Conservation (phyloP, 2,888 invertebrate species). For the Eustalomyia histrio region DNA sequence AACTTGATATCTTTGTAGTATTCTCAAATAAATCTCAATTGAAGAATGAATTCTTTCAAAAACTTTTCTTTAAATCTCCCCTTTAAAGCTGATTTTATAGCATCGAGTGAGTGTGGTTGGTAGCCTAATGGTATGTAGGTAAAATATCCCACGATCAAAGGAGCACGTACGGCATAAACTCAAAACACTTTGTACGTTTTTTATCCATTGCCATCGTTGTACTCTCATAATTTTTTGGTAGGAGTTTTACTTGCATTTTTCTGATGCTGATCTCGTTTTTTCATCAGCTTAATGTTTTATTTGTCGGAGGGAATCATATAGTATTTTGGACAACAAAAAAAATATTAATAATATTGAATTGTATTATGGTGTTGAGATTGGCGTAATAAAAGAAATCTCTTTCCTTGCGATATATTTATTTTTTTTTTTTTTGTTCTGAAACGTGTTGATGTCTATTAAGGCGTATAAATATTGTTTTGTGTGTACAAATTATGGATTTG, state of each 20-base stretch:
- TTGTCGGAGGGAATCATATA: slow-evolving; percentile 33
- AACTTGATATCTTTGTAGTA: too few species aligned
- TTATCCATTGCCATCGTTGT: slow-evolving; percentile 26
- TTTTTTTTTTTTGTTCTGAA: slow-evolving; percentile 53
- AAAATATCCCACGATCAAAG: slow-evolving; percentile 68
- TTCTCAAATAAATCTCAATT: too few species aligned
- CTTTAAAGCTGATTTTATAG: not conserved
- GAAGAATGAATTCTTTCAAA: not conserved
- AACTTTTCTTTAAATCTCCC: not conserved
- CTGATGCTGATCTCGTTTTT: slow-evolving; percentile 49
- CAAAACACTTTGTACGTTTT: slow-evolving; percentile 57
- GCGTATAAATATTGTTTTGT: slow-evolving; percentile 72
- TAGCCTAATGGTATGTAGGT: slow-evolving; percentile 57
- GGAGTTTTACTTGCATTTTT: slow-evolving; percentile 24
- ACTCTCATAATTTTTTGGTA: slow-evolving; percentile 26
- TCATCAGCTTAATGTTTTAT: slow-evolving; percentile 42
- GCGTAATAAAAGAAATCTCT: slow-evolving; percentile 17
- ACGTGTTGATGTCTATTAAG: slow-evolving; percentile 75
- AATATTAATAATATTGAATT: slow-evolving; percentile 54
- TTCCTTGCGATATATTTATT: slow-evolving; percentile 32
- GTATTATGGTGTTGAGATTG: slow-evolving; percentile 59
- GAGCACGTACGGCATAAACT: slow-evolving; percentile 67
- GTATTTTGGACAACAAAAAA: slow-evolving; percentile 18
- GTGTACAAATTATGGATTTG: slow-evolving; percentile 67
- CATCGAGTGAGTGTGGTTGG: slow-evolving; percentile 22